Evolutionary conservation across 92 coral and sea anemone genomes (phyloP).

Genomic region (Scolanthus callimorphus): DNA sequence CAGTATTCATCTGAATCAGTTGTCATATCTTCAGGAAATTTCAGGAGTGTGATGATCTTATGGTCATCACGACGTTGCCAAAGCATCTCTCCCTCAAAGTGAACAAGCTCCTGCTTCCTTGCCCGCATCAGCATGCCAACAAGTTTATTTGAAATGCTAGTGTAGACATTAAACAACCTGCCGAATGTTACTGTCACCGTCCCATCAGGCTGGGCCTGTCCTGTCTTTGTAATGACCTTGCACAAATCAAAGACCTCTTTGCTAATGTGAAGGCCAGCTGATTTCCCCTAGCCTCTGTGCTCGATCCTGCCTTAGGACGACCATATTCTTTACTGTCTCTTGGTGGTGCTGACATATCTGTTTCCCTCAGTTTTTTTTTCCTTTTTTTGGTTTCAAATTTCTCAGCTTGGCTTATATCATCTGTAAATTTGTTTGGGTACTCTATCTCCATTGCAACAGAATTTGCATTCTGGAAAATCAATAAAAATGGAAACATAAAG

Average conservation of each 20-base stretch:
- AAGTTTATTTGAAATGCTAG: constrained; percentile 71
- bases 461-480: too few species aligned
- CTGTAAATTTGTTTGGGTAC: too few species aligned
- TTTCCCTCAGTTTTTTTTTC: too few species aligned
- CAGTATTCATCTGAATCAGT: constrained; percentile 82
- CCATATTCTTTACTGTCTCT: constrained; percentile 63
- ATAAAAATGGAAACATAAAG: too few species aligned
- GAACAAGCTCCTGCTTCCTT: constrained; percentile 65
- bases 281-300: constrained; percentile 66
- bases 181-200: constrained; percentile 73
- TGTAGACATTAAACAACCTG: constrained; percentile 61
- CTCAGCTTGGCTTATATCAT: too few species aligned
- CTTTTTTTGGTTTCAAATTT: too few species aligned
- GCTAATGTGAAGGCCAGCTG: constrained; percentile 74
- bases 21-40: constrained; percentile 54
- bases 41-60: constrained; percentile 61
- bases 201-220: constrained; percentile 62
- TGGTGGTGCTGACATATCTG: constrained; percentile 29
- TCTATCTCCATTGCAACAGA: too few species aligned
- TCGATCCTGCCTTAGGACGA: constrained; percentile 77
- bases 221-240: constrained; percentile 48
- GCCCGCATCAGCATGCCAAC: constrained; percentile 85
- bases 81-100: constrained; percentile 87
- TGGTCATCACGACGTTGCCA: constrained; percentile 84
- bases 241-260: constrained; percentile 65